phyloP scores from a whole-genome alignment of 2,888 invertebrate genomes.

The Tryphoninae sp. region DNA sequence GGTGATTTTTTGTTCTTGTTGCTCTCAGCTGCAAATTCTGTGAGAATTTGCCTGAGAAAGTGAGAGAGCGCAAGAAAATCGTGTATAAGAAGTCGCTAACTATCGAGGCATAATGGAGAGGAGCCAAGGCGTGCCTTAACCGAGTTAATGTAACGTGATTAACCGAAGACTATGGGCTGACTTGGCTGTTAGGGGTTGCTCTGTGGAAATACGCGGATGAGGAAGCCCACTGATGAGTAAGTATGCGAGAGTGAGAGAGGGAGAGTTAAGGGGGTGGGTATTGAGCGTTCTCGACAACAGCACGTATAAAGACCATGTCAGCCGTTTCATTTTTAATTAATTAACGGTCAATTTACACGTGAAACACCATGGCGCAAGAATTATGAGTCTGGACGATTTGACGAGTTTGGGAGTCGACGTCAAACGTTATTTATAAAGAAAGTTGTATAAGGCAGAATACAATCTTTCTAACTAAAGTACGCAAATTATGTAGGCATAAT shows the following conservation, averaged over 20 bases:
- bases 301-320: conserved; percentile 73
- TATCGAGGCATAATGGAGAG: conserved; percentile 71
- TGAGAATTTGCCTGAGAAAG: conserved; percentile 1
- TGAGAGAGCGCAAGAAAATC: conserved; percentile 61
- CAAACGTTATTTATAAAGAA: background rate
- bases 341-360: conserved; percentile 77
- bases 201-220: conserved; percentile 55
- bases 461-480: background rate
- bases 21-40: background rate
- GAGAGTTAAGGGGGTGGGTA: conserved; percentile 55
- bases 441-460: background rate
- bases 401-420: conserved; percentile 1
- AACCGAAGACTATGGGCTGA: conserved; percentile 78
- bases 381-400: background rate
- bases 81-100: conserved; percentile 73
- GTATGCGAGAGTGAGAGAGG: conserved; percentile 27
- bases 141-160: conserved; percentile 79
- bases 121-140: conserved; percentile 70
- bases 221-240: conserved; percentile 51
- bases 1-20: conserved; percentile 14
- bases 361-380: conserved; percentile 65
- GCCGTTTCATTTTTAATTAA: conserved; percentile 77
- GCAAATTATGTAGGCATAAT: too few relatives aligned
- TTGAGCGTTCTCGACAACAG: conserved; percentile 46
- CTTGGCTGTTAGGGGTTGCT: conserved; percentile 70